These are phyloP conservation scores for Cisticola juncidis DNA, from an alignment of 2,113 vertebrate species.

Conservation along the genomic window DNA sequence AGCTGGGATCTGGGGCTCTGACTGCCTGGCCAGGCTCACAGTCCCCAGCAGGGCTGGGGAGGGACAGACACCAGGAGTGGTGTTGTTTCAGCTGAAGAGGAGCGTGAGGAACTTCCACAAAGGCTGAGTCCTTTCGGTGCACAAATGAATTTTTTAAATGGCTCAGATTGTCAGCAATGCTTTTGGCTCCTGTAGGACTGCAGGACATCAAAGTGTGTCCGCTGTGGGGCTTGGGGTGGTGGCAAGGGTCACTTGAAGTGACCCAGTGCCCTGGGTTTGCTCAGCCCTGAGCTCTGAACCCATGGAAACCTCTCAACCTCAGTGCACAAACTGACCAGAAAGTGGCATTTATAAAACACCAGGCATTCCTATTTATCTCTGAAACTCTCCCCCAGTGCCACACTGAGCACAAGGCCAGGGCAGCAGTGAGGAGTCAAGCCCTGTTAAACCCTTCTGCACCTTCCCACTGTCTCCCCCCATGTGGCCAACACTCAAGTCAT, in stretches of 20 bases:
- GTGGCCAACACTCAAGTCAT: accelerated
- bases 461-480: accelerated
- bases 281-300: neutral
- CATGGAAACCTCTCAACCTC: neutral
- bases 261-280: neutral
- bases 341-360: accelerated
- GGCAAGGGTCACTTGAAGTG: neutral
- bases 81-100: neutral
- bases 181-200: neutral
- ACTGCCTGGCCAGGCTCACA: neutral
- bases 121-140: neutral
- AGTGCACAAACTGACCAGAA: neutral
- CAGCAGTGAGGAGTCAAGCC: neutral
- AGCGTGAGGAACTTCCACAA: neutral
- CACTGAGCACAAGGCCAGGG: accelerated
- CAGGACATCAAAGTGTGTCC: neutral
- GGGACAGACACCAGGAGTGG: neutral
- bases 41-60: accelerated
- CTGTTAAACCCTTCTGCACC: accelerated
- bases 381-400: neutral
- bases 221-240: neutral
- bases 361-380: neutral
- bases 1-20: too few species aligned
- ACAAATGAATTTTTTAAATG: neutral
- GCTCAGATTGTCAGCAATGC: neutral